These are phyloP conservation scores for Alouatta palliata DNA, from an alignment of 2,113 vertebrate genomes.

Conservation along the genomic window DNA sequence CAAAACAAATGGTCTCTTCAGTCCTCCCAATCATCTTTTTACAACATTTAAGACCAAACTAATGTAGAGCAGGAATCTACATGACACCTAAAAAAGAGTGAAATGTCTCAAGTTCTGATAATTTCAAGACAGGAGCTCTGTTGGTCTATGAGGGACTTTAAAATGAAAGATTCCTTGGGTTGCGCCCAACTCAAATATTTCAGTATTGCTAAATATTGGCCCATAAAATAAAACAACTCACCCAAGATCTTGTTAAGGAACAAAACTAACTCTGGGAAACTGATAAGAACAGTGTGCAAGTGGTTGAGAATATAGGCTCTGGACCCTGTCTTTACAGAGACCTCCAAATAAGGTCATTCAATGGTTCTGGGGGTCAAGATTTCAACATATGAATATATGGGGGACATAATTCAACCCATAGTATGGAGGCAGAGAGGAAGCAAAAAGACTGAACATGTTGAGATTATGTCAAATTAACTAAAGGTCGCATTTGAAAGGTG, in stretches of 20 bases:
- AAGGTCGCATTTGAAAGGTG: background rate
- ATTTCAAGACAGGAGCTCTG: background rate
- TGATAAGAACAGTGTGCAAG: background rate
- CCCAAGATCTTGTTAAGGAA: background rate
- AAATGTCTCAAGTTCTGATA: background rate
- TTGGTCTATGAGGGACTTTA: background rate
- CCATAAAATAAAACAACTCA: background rate
- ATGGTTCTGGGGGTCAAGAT: background rate
- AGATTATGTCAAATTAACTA: background rate
- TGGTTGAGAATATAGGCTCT: background rate
- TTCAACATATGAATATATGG: background rate
- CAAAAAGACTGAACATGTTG: background rate
- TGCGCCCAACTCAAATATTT: background rate
- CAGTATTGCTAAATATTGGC: background rate
- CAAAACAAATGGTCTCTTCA: background rate
- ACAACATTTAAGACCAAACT: background rate
- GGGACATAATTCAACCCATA: background rate
- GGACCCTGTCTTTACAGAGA: background rate
- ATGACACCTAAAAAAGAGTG: background rate
- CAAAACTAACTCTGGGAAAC: background rate
- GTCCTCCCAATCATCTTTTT: background rate
- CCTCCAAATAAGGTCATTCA: background rate
- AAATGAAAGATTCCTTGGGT: background rate
- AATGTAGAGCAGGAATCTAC: background rate
- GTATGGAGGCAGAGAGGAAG: background rate